These are phyloP conservation scores for Epirrhoe tristata DNA, from an alignment of 2,888 invertebrate species.

Conservation along the genomic window DNA sequence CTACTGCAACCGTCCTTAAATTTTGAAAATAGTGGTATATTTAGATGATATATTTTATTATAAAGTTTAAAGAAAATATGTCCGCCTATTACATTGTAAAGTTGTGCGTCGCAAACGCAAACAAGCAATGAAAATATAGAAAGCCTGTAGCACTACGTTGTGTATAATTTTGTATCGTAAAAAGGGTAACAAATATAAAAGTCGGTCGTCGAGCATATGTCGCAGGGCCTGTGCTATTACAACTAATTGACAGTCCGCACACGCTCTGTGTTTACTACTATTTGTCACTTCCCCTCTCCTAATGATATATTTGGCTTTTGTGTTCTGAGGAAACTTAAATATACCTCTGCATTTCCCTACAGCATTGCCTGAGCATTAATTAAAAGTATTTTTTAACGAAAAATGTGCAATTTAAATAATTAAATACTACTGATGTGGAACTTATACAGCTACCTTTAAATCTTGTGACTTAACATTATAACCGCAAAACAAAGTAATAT, in stretches of 20 bases:
- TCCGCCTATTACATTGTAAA: slow-evolving; percentile 17
- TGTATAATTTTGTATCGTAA: slow-evolving; percentile 74
- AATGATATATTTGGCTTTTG: slow-evolving; percentile 70
- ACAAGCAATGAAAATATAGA: slow-evolving; percentile 26
- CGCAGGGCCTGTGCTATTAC: slow-evolving; percentile 70
- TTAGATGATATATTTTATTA: too few species aligned
- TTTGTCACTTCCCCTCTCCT: slow-evolving; percentile 78
- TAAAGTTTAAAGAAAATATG: too few species aligned
- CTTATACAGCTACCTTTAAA: slow-evolving; percentile 12
- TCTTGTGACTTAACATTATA: slow-evolving; percentile 19
- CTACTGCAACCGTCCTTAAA: too few species aligned
- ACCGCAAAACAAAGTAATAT: slow-evolving; percentile 71
- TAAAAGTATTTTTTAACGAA: slow-evolving; percentile 18
- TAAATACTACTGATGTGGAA: not conserved
- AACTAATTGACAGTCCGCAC: slow-evolving; percentile 76
- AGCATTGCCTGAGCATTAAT: slow-evolving; percentile 40
- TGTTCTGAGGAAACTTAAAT: slow-evolving; percentile 60
- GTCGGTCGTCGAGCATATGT: slow-evolving; percentile 75
- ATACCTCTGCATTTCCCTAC: slow-evolving; percentile 45
- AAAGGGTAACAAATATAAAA: slow-evolving; percentile 74
- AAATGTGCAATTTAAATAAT: not conserved
- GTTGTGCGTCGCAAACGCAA: slow-evolving; percentile 29
- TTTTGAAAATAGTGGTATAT: too few species aligned
- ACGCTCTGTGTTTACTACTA: slow-evolving; percentile 70
- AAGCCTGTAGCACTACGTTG: slow-evolving; percentile 25